These are phyloP conservation scores for Oeneis ivallda DNA, from an alignment of 2,888 invertebrate genomes.

Conservation along the genomic window DNA sequence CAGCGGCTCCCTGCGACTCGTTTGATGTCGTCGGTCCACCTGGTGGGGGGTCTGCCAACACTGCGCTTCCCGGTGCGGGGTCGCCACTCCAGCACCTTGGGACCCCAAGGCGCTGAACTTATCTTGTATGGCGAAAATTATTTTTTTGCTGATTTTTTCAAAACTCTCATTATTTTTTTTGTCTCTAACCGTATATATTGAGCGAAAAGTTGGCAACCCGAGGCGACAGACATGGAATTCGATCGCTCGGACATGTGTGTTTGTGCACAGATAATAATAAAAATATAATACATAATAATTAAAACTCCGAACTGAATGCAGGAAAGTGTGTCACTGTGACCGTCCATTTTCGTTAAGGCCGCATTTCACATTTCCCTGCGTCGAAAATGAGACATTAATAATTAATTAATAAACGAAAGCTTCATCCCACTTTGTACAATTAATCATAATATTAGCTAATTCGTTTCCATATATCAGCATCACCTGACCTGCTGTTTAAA, in stretches of 20 bases:
- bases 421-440: conserved; percentile 29
- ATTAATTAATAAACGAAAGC: conserved; percentile 19
- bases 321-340: conserved; percentile 70
- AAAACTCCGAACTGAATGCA: conserved; percentile 54
- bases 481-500: conserved; percentile 7
- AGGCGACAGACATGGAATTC: conserved; percentile 28
- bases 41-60: too few relatives aligned
- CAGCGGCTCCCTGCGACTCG: too few relatives aligned
- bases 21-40: too few relatives aligned
- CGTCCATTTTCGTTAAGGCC: conserved; percentile 48
- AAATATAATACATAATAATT: conserved; percentile 50
- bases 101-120: too few relatives aligned
- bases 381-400: neutral
- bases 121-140: too few relatives aligned
- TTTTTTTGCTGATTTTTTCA: too few relatives aligned
- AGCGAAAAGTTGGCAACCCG: too few relatives aligned
- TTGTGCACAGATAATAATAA: conserved; percentile 48
- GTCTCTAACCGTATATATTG: too few relatives aligned
- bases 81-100: too few relatives aligned
- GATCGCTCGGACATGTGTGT: conserved; percentile 42
- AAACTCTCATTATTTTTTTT: too few relatives aligned
- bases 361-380: conserved; percentile 14
- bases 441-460: conserved; percentile 18
- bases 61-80: too few relatives aligned
- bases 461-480: conserved; percentile 14